Conservation (phyloP, 2,888 invertebrate genomes). For the Plusia festucae region DNA sequence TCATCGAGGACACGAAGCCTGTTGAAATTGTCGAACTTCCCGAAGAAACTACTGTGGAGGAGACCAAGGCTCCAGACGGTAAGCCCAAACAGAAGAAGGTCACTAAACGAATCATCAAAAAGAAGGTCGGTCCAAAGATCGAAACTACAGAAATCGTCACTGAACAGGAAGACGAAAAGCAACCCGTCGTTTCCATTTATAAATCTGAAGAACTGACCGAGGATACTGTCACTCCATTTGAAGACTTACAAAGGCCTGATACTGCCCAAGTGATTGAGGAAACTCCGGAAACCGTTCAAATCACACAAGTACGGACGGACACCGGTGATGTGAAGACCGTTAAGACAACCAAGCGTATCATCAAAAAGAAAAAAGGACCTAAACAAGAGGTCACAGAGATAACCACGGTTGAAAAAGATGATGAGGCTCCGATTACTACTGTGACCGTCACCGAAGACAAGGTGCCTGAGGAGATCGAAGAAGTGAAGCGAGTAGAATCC, state of each 20-base stretch:
- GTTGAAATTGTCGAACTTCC: slow-evolving; percentile 60
- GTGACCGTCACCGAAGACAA: slow-evolving; percentile 18
- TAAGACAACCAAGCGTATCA: slow-evolving; percentile 25
- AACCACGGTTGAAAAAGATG: slow-evolving; percentile 24
- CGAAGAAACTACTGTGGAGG: slow-evolving; percentile 47
- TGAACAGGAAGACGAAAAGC: slow-evolving; percentile 80
- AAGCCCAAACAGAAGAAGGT: slow-evolving; percentile 43
- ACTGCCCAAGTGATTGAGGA: slow-evolving; percentile 24
- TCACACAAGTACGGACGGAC: slow-evolving; percentile 24
- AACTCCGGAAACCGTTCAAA: slow-evolving; percentile 26
- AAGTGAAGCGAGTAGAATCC: slow-evolving; percentile 19
- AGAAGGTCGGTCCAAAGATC: slow-evolving; percentile 61
- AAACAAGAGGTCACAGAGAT: slow-evolving; percentile 65
- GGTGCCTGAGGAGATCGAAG: not conserved
- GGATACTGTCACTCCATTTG: slow-evolving; percentile 63
- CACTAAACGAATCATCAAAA: slow-evolving; percentile 77
- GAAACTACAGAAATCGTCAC: slow-evolving; percentile 70
- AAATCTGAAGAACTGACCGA: slow-evolving; percentile 70
- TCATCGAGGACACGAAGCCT: not conserved
- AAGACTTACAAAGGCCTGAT: slow-evolving; percentile 24
- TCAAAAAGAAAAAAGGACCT: slow-evolving; percentile 52
- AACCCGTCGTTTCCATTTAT: slow-evolving; percentile 66
- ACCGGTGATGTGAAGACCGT: slow-evolving; percentile 18
- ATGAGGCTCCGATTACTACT: slow-evolving; percentile 28
- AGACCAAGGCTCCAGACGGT: slow-evolving; percentile 41